Evolutionary conservation across 2,888 invertebrate genomes (phyloP), one percentile per base, ranked within the genome.

Genomic region (Cyaniris semiargus): DNA sequence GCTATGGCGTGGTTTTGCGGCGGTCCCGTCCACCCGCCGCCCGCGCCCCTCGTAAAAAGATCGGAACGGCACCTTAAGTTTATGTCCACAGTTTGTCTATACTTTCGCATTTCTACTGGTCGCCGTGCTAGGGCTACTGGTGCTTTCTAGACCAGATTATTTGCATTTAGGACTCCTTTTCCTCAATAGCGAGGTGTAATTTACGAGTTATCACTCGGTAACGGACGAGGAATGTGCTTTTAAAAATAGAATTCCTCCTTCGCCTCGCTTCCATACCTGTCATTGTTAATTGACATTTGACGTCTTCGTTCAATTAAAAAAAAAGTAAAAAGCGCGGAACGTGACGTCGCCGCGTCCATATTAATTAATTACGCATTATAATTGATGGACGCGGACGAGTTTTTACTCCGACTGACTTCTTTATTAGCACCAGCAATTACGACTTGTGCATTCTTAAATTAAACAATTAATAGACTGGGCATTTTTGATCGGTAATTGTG

Each of bases 291-390:
- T 74, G 74, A 74, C 74, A 53, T 27, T 48, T 74, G 74, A 74
- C 74, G 74, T 74, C 74, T 74, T 48, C 13, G 48, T 74, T 74
- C 48, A 8, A 27, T 31, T 21, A 21, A 66, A 66, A 66, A 66
- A 66, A 66, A 66, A 66, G 18, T 15, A 53, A 74, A 74, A 74
- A 74, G 74, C 38, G 38, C 34, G 18, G 74, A 21, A 74, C 74
- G 74, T 48, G 74, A 74, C 74, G 74, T 74, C 23, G 74, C 27
- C 23, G 27, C 48, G 74, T 74, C 53, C 74, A 74, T 74, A 74
- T 48, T 74, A 74, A 74, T 74, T 74, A 74, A 74, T 48, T 21
- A 74, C 74, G 48, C 74, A 53, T 48, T 74, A 74, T 74, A 53
- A 53, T 74, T 13, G 74, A 27, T 27, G 74, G 66, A 31, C 53